A percentile compares a stretch with the other conserved stretches of the same genome.
These are phyloP conservation scores for Drosophila fungiperda DNA, from an alignment of 2,888 invertebrate genomes.

Conservation along the genomic window DNA sequence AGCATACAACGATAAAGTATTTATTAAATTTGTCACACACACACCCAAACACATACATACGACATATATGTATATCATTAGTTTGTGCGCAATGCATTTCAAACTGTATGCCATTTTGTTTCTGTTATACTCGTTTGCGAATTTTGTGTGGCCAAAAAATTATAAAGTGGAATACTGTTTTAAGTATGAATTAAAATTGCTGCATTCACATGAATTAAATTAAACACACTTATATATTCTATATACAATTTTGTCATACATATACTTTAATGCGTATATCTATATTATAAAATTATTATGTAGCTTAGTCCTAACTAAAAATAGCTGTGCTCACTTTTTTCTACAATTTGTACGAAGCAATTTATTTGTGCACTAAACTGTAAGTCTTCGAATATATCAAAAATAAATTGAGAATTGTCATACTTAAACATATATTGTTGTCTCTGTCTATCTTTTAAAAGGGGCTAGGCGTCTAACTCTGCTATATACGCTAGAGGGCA, in stretches of 20 bases:
- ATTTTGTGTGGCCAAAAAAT: constrained; percentile 60
- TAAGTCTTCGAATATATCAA: constrained; percentile 73
- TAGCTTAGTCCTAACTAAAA: constrained; percentile 67
- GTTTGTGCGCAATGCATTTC: constrained; percentile 38
- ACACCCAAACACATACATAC: constrained; percentile 11
- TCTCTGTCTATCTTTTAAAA: neutral
- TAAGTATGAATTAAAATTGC: constrained; percentile 61
- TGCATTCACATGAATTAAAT: constrained; percentile 16
- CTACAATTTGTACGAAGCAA: constrained; percentile 73
- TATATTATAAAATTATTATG: constrained; percentile 61
- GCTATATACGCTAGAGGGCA: neutral
- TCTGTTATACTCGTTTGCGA: constrained; percentile 50
- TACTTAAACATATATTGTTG: constrained; percentile 18
- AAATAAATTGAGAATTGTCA: constrained; percentile 65
- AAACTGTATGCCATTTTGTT: constrained; percentile 60
- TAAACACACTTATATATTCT: constrained; percentile 7
- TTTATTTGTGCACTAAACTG: constrained; percentile 47
- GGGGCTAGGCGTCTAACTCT: neutral
- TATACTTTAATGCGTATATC: constrained; percentile 27
- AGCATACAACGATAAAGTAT: constrained; percentile 43
- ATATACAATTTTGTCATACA: constrained; percentile 41
- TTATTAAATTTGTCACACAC: constrained; percentile 59
- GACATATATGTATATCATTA: constrained; percentile 34
- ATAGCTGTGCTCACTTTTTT: constrained; percentile 64
- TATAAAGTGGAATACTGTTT: constrained; percentile 71